Conservation (phyloP, 2,888 invertebrate genomes). For the Andricus quercusramuli region DNA sequence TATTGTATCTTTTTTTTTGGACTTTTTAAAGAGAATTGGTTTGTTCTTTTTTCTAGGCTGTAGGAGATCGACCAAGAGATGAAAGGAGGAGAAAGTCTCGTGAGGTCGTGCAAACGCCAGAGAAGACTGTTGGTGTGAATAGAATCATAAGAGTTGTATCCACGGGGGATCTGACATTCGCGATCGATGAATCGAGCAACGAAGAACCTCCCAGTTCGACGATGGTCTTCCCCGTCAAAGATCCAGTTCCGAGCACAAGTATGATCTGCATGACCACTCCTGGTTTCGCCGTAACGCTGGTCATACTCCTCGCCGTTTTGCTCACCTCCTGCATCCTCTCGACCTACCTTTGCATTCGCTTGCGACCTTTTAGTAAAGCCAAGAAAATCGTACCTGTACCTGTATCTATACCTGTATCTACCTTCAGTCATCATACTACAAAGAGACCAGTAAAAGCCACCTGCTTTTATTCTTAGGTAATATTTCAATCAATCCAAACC, state of each 20-base stretch:
- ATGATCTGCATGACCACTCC: conserved; percentile 96
- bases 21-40: background rate
- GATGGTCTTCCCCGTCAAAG: conserved; percentile 85
- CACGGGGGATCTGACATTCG: conserved; percentile 92
- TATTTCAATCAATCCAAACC: background rate
- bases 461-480: conserved; percentile 85
- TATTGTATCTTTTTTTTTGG: conserved; percentile 32
- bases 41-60: conserved; percentile 62
- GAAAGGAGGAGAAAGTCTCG: conserved; percentile 86
- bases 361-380: conserved; percentile 85
- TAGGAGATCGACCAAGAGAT: conserved; percentile 85
- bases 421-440: conserved; percentile 68
- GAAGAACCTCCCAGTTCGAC: conserved; percentile 83
- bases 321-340: conserved; percentile 92
- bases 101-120: conserved; percentile 79
- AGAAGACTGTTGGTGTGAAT: conserved; percentile 93
- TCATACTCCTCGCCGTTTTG: conserved; percentile 90
- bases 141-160: conserved; percentile 94
- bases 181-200: conserved; percentile 85
- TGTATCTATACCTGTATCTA: conserved; percentile 61
- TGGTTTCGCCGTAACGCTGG: conserved; percentile 93
- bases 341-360: conserved; percentile 90
- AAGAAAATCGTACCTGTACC: conserved; percentile 78
- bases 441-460: conserved; percentile 80
- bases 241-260: conserved; percentile 75